Evolutionary conservation across 2,113 vertebrate genomes (phyloP), one percentile per base, ranked within the genome.

Genomic region (Nesospiza acunhae): DNA sequence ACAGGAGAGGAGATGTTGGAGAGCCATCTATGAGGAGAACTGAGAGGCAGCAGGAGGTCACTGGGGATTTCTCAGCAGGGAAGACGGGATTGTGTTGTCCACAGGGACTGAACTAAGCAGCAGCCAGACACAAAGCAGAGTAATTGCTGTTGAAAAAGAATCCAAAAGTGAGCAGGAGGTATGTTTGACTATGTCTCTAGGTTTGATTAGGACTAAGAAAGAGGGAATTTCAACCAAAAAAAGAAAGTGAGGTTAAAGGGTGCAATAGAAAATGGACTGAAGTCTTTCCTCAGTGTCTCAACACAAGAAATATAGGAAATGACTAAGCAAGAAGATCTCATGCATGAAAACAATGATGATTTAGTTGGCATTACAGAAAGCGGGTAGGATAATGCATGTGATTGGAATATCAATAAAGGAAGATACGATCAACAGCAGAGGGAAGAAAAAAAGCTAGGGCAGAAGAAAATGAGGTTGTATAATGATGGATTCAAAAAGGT

Each of bases 271-370:
- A 80, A 85, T 18, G 39, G 50, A 46, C 59, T 52, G 60, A 95
- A 90, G 41, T 89, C 33, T 87, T 95, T 72, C 55, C 37, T 93
- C 39, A 16, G 31, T 73, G 50, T 88, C 66, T 84, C 49, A 52
- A 67, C 27, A 52, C 20, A 83, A 78, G 82, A 84, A 93, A 93
- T 75, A 60, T 47, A 39, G 46, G 59, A 91, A 95, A 87, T 87
- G 74, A 95, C 68, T 87, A 89, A 95, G 56, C 79, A 84, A 53
- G 87, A 97, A 85, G 66, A 81, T 93, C 56, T 95, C 58, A 83
- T 91, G 93, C 86, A 92, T 97, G 94, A 96, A 93, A 96, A 93
- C 85, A 93, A 87, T 83, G 87, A 90, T 89, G 74, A 92, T 94
- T 95, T 94, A 93, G 79, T 39, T 89, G 87, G 74, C 50, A 73